These are phyloP conservation scores for Psilanteris sp. DNA, from an alignment of 1,140 invertebrate genomes.

Conservation along the genomic window DNA sequence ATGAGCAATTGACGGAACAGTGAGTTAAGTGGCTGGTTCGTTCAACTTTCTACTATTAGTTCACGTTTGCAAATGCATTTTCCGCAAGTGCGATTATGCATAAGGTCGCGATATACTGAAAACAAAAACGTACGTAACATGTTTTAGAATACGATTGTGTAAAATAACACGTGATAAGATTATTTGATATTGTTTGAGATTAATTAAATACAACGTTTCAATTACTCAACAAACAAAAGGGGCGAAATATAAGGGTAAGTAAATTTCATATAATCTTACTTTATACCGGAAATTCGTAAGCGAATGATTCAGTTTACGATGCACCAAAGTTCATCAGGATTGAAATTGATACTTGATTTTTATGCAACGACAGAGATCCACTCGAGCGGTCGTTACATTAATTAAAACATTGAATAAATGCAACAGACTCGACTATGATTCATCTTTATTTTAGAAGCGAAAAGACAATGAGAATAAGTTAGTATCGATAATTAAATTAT, in stretches of 20 bases:
- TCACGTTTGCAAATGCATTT: slow-evolving; percentile 40
- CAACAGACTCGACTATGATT: slow-evolving; percentile 19
- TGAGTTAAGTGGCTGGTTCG: slow-evolving; percentile 54
- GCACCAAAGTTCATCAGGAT: slow-evolving; percentile 29
- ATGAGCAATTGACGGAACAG: slow-evolving; percentile 59
- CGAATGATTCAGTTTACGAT: too few species aligned
- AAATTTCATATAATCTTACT: too few species aligned
- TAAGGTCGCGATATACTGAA: slow-evolving; percentile 33
- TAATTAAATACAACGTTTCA: too few species aligned
- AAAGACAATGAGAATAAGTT: slow-evolving; percentile 46
- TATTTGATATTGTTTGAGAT: too few species aligned
- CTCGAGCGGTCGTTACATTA: slow-evolving; percentile 38
- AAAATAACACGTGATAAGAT: too few species aligned
- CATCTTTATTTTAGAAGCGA: slow-evolving; percentile 10
- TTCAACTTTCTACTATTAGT: slow-evolving; percentile 55
- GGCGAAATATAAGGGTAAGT: too few species aligned
- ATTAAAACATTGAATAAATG: slow-evolving; percentile 52
- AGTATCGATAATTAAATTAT: slow-evolving; percentile 54
- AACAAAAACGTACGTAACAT: too few species aligned
- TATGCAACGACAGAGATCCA: slow-evolving; percentile 32
- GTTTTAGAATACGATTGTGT: too few species aligned
- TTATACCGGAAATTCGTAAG: too few species aligned
- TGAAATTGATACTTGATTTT: slow-evolving; percentile 49
- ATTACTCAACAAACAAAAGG: too few species aligned
- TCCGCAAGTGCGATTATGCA: slow-evolving; percentile 37